These are phyloP conservation scores for Pangasius krempfi DNA, from an alignment of 2,797 vertebrate species.

Conservation along the genomic window DNA sequence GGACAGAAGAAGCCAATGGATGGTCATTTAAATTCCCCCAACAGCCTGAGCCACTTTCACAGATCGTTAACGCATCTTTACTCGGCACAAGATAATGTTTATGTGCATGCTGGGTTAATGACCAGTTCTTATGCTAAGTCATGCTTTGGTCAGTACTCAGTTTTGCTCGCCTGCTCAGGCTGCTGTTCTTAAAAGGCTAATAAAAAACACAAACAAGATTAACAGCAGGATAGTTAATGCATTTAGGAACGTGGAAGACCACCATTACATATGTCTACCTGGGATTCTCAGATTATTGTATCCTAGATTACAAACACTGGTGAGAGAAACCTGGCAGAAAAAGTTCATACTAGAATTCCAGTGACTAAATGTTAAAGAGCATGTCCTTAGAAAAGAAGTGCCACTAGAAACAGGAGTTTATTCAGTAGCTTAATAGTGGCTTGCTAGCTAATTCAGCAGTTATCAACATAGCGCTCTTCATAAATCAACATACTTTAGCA, in stretches of 20 bases:
- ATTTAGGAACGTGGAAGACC: neutral
- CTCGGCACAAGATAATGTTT: slow-evolving; percentile 38
- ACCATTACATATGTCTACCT: neutral
- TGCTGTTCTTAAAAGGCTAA: slow-evolving; percentile 19
- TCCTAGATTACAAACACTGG: neutral
- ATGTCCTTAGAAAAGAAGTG: neutral
- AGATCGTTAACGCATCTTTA: slow-evolving; percentile 48
- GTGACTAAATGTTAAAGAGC: neutral
- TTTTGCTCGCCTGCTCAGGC: slow-evolving; percentile 1
- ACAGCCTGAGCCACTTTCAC: slow-evolving; percentile 36
- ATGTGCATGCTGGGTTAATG: slow-evolving; percentile 14
- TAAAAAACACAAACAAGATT: neutral
- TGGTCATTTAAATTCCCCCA: slow-evolving; percentile 48
- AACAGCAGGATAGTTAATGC: neutral
- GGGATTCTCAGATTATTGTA: neutral
- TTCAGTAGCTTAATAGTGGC: neutral
- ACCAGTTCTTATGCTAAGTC: slow-evolving; percentile 25
- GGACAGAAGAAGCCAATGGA: slow-evolving; percentile 33
- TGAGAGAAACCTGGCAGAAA: neutral
- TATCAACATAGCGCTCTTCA: neutral
- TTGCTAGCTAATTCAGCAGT: neutral
- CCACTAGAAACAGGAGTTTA: neutral
- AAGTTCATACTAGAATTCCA: neutral
- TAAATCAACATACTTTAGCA: neutral
- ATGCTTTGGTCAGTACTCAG: slow-evolving; percentile 19